Evolutionary conservation across 2,888 invertebrate species (phyloP), one percentile per base, ranked within the genome.

Genomic region (Protophormia terraenovae): DNA sequence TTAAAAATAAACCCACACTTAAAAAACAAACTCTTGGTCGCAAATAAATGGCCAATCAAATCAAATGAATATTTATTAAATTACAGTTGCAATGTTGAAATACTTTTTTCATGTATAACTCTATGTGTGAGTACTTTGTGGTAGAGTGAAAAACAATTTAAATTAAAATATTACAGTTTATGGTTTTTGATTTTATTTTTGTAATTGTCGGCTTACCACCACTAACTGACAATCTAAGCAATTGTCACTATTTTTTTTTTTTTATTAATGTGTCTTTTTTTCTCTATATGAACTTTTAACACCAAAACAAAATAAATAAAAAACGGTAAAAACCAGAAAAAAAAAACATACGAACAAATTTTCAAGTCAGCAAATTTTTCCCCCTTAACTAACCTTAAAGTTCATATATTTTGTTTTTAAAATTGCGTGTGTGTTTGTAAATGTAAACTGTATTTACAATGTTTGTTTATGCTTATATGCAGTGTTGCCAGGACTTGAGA

Each of bases 281-380:
- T 32, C n/a, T n/a, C n/a, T 19, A 38, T n/a, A 19, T 69, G 10
- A 27, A 47, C 27, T 45, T 75, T 79, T n/a, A 55, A 64, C 19
- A 45, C 35, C 24, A 38, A 19, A 22, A 32, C 0, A 66, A 66
- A 19, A 32, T 41, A 24, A 77, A 53, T 22, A 19, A 38, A 64
- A 38, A 41, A 60, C 6, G 3, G 3, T n/a, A 60, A 66, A 64
- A 27, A 53, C 6, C 50, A 14, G 14, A 41, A 55, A 71, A 64
- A 64, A 60, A 53, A 50, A 41, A 41, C 12, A 38, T 14, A 4
- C 14, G 5, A 41, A 41, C 1, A n/a, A 38, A 53, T 35, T 78
- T 47, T 41, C 73, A 69, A 76, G 60, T 83, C 73, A 83, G 67
- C 83, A 78, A 24, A 73, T 83, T 69, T 60, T 62, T 41, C 24